Evolutionary conservation across 2,797 vertebrate genomes (phyloP), one percentile per base, ranked within the genome.

Genomic region (Lithobates pipiens): DNA sequence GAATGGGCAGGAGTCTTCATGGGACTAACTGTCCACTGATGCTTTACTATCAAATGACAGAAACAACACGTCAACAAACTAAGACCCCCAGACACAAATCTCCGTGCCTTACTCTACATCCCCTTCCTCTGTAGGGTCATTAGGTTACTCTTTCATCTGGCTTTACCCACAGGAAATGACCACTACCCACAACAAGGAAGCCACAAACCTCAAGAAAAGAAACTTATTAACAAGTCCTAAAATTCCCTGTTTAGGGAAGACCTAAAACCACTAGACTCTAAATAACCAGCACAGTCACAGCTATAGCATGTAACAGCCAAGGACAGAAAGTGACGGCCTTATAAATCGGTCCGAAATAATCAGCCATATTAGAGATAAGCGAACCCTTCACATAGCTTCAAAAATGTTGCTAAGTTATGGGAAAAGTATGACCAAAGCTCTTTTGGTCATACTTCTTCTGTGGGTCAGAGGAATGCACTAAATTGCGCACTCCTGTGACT

Each of bases 121-220:
- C 77, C 69, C 32, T 77, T 77, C 79, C 85, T 77, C 46, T 72
- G n/a, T 36, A 25, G 69, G 85, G 80, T 83, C 85, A 82, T 44
- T 10, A 29, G 74, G 85, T 82, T 68, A 29, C 13, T 27, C 74
- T 86, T 83, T 86, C 80, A 86, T 86, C 74, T 83, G 80, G n/a
- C 72, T 76, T 74, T 23, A 57, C 75, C 80, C 74, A 78, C 85
- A 86, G 85, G 85, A 86, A 82, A 78, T 74, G 76, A 86, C 80
- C 69, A 72, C 69, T 65, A 36, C 21, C 85, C 80, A 77, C 85
- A 82, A 74, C 75, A 29, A 74, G 54, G 74, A 86, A 82, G 42
- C 44, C 78, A 25, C 73, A 85, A 87, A 77, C 65, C 82, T 82
- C 42, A 83, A 46, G 27, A 1, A 8, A 34, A 75, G 61, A 67